phyloP scores from a whole-genome alignment of 2,113 vertebrate species.

The Megaleporinus macrocephalus region DNA sequence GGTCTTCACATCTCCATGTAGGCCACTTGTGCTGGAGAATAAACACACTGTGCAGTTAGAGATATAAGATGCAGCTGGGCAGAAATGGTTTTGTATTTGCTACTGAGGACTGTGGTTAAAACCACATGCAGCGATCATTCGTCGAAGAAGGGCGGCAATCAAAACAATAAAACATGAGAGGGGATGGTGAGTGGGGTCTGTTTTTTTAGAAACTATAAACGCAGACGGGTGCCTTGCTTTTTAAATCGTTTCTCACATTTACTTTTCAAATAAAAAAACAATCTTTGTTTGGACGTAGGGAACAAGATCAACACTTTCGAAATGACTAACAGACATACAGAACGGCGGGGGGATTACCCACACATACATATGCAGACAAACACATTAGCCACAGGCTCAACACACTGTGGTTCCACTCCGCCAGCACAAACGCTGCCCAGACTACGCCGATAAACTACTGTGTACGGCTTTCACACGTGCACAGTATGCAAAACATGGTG shows the following conservation, averaged over 20 bases:
- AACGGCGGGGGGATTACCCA: neutral
- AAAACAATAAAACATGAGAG: neutral
- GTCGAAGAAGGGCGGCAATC: neutral
- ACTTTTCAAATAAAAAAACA: no score
- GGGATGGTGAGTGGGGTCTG: neutral
- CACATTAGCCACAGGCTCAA: neutral
- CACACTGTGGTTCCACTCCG: neutral
- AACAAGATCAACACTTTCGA: neutral
- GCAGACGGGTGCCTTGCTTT: neutral
- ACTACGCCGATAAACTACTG: neutral
- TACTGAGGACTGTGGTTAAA: conserved; percentile 31
- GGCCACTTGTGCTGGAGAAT: conserved; percentile 42
- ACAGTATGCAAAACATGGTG: neutral
- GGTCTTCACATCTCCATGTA: conserved; percentile 64
- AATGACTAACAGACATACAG: neutral
- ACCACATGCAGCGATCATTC: conserved; percentile 7
- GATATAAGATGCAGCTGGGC: neutral
- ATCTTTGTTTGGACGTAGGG: neutral
- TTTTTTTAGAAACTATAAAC: neutral
- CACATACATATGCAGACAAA: neutral
- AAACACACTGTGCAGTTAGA: conserved; percentile 21
- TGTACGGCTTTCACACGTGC: neutral
- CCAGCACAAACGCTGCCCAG: neutral
- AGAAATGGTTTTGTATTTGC: conserved; percentile 9
- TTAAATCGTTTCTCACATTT: neutral